phyloP scores from a whole-genome alignment of 2,888 invertebrate species.

The Cataglyphis livida region DNA sequence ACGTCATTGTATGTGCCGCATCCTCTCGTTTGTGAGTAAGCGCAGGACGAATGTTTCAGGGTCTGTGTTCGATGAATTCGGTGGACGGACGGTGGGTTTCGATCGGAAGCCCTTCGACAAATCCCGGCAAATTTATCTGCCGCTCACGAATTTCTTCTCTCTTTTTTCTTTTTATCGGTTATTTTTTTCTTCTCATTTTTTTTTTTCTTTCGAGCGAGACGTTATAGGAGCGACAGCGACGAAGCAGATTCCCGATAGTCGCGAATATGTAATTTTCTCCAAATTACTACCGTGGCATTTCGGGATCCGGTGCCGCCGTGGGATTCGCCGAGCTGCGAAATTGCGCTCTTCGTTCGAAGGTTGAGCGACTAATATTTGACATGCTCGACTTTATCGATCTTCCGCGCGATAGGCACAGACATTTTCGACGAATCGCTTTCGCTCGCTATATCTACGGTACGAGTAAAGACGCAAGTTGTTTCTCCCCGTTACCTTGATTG shows the following conservation, averaged over 20 bases:
- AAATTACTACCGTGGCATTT: not conserved
- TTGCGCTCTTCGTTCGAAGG: constrained; percentile 37
- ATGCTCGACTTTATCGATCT: constrained; percentile 31
- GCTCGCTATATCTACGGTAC: not conserved
- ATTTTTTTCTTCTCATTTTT: not conserved
- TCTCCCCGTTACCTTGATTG: constrained; percentile 4
- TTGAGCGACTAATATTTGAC: constrained; percentile 43
- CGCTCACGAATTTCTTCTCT: not conserved
- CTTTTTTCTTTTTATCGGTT: not conserved
- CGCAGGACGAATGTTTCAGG: constrained; percentile 45
- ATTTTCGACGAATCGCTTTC: not conserved
- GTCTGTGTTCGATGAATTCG: not conserved
- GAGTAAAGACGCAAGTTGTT: not conserved
- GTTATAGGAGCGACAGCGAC: not conserved
- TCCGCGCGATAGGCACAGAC: not conserved
- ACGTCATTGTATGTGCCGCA: constrained; percentile 76
- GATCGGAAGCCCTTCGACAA: constrained; percentile 14
- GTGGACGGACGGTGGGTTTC: not conserved
- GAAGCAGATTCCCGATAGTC: not conserved
- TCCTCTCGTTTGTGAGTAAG: constrained; percentile 66
- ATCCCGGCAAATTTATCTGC: not conserved
- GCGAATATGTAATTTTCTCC: not conserved
- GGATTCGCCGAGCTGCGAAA: constrained; percentile 20
- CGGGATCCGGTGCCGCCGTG: not conserved
- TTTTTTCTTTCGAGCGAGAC: no score